Evolutionary conservation across 2,888 invertebrate genomes (phyloP).

Genomic region (Drosophila macrospina): DNA sequence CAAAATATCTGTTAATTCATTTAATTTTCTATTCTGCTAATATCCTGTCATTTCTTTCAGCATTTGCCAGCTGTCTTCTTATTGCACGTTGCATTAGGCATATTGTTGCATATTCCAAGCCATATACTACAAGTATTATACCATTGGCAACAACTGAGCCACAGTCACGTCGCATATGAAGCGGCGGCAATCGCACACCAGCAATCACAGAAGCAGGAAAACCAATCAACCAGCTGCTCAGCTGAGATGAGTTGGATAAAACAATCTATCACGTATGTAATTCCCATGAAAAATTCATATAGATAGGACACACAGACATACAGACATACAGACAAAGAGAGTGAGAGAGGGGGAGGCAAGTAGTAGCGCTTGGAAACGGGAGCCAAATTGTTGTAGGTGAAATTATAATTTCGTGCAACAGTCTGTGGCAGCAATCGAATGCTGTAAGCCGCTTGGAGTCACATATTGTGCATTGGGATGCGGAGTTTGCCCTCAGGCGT

Average conservation of each 20-base stretch:
- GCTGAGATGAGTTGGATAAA: constrained; percentile 39
- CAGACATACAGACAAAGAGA: no score
- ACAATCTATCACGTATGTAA: constrained; percentile 83
- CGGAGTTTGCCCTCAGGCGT: constrained; percentile 57
- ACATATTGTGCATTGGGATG: constrained; percentile 53
- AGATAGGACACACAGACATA: constrained; percentile 1
- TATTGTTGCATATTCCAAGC: constrained; percentile 25
- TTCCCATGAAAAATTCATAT: constrained; percentile 82
- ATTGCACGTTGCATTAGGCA: no score
- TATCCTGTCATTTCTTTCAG: no score
- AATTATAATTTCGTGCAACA: constrained; percentile 74
- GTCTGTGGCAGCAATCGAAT: constrained; percentile 22
- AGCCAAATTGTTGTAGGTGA: constrained; percentile 81
- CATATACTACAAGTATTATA: constrained; percentile 21
- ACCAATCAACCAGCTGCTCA: constrained; percentile 67
- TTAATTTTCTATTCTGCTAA: no score
- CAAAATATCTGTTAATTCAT: no score
- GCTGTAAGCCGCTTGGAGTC: constrained; percentile 38
- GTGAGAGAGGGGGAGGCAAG: neutral
- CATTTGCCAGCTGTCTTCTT: no score
- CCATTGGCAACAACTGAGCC: constrained; percentile 38
- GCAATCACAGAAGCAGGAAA: constrained; percentile 58
- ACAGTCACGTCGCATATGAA: constrained; percentile 84
- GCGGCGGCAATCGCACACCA: constrained; percentile 41
- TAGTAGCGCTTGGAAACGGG: constrained; percentile 56